A percentile compares a stretch with the other conserved stretches of the same genome.
These are phyloP conservation scores for Philaenus spumarius DNA, from an alignment of 1,140 invertebrate species.

Conservation along the genomic window DNA sequence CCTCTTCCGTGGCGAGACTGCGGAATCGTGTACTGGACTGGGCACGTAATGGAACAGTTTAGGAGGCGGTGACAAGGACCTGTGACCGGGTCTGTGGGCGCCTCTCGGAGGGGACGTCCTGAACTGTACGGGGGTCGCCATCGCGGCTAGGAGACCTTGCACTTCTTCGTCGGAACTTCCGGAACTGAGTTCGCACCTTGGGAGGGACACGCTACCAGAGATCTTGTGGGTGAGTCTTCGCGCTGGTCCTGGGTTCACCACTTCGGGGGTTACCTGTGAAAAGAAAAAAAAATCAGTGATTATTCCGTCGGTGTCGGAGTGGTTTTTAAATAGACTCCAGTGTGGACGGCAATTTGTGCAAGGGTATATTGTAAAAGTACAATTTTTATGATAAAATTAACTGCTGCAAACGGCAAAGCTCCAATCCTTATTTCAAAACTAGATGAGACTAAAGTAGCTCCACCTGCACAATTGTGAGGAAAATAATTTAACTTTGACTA, in stretches of 20 bases:
- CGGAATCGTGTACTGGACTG: constrained; percentile 40
- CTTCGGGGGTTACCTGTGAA: constrained; percentile 10
- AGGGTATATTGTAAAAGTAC: too few species aligned
- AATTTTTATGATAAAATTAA: too few species aligned
- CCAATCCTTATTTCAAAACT: too few species aligned
- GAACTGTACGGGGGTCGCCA: constrained; percentile 76
- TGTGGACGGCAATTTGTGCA: too few species aligned
- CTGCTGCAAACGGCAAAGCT: too few species aligned
- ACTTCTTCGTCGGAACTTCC: constrained; percentile 44
- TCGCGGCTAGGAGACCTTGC: constrained; percentile 47
- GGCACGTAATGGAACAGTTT: constrained; percentile 63
- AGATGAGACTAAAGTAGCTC: too few species aligned
- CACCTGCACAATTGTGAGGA: too few species aligned
- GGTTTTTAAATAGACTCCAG: too few species aligned
- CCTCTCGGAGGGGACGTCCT: constrained; percentile 72
- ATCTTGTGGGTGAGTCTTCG: not conserved
- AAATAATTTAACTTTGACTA: too few species aligned
- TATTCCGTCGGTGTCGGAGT: too few species aligned
- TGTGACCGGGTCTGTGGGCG: constrained; percentile 35
- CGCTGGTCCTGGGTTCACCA: not conserved
- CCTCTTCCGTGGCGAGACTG: constrained; percentile 47
- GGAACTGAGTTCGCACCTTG: constrained; percentile 32
- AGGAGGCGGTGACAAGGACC: constrained; percentile 60
- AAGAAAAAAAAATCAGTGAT: too few species aligned
- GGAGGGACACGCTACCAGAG: not conserved